These are phyloP conservation scores for Drosophila birchii DNA, from an alignment of 2,888 invertebrate genomes.

Conservation along the genomic window DNA sequence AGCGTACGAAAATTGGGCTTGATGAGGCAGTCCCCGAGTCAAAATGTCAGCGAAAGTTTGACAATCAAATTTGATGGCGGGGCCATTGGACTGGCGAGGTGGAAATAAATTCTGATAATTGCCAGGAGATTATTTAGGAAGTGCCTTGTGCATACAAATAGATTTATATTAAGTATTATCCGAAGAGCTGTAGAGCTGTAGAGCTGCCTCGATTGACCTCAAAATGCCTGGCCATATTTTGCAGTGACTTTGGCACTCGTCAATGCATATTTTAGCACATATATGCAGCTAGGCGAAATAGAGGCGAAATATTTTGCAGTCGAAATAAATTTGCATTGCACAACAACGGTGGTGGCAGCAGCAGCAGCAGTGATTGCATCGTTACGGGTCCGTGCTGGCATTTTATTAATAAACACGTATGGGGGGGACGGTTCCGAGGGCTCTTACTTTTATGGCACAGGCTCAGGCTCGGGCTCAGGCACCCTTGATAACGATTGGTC, in stretches of 20 bases:
- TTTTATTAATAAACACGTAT: conserved; percentile 60
- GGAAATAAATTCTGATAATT: conserved; percentile 40
- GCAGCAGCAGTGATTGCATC: conserved; percentile 35
- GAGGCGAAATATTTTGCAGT: conserved; percentile 25
- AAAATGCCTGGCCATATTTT: conserved; percentile 34
- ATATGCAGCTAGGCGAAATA: conserved; percentile 18
- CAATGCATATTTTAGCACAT: conserved; percentile 37
- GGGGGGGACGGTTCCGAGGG: conserved; percentile 33
- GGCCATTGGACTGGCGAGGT: conserved; percentile 22
- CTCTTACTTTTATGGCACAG: conserved; percentile 53
- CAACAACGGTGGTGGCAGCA: conserved; percentile 27
- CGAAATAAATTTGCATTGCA: conserved; percentile 35
- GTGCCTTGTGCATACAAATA: conserved; percentile 6
- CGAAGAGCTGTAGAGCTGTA: neutral
- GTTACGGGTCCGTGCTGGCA: conserved; percentile 39
- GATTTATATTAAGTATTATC: neutral
- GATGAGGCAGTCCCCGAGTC: conserved; percentile 40
- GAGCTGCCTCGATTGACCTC: conserved; percentile 20
- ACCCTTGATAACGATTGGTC: conserved; percentile 65
- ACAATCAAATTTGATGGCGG: conserved; percentile 59
- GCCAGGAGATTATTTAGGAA: conserved; percentile 16
- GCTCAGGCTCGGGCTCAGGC: conserved; percentile 22
- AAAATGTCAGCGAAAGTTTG: conserved; percentile 73
- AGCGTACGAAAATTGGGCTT: conserved; percentile 46
- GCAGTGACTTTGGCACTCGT: conserved; percentile 25